Evolutionary conservation across 2,888 invertebrate species (phyloP).

Genomic region (Torymus tubicola): DNA sequence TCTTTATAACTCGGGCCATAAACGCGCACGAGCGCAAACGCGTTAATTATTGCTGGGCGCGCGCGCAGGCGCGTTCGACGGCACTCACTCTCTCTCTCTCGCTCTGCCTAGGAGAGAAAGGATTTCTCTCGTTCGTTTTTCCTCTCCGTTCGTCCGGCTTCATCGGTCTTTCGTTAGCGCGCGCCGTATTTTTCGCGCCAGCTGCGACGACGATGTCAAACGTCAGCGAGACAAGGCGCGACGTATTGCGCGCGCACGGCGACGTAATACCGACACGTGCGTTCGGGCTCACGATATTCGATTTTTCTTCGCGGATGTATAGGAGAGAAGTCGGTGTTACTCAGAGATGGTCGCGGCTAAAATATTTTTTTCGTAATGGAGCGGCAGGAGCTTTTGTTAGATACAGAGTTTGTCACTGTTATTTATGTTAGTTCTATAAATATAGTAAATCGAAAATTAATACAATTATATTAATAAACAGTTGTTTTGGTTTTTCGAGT

Average conservation of each 20-base stretch:
- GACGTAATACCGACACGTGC: neutral
- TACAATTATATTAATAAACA: too few relatives aligned
- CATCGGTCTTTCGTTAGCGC: neutral
- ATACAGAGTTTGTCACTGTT: too few relatives aligned
- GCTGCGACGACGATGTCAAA: conserved; percentile 12
- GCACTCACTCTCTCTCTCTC: neutral
- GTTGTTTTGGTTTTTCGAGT: too few relatives aligned
- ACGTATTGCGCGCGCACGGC: neutral
- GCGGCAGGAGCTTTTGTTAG: too few relatives aligned
- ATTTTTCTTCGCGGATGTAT: neutral
- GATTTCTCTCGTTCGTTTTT: neutral
- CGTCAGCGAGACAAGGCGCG: neutral
- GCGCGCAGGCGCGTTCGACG: conserved; percentile 36
- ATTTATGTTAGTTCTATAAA: too few relatives aligned
- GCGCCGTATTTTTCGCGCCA: conserved; percentile 37
- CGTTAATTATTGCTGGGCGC: conserved; percentile 62
- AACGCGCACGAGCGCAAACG: conserved; percentile 60
- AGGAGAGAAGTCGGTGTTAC: neutral
- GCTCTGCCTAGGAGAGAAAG: conserved; percentile 4
- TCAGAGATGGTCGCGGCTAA: too few relatives aligned
- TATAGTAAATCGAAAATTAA: too few relatives aligned
- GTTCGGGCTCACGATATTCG: neutral
- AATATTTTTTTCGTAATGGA: too few relatives aligned
- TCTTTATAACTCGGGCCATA: conserved; percentile 61
- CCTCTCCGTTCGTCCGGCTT: neutral